Evolutionary conservation across 23 tunicate genomes (phyloP).

Genomic region (Oikopleura dioica): DNA sequence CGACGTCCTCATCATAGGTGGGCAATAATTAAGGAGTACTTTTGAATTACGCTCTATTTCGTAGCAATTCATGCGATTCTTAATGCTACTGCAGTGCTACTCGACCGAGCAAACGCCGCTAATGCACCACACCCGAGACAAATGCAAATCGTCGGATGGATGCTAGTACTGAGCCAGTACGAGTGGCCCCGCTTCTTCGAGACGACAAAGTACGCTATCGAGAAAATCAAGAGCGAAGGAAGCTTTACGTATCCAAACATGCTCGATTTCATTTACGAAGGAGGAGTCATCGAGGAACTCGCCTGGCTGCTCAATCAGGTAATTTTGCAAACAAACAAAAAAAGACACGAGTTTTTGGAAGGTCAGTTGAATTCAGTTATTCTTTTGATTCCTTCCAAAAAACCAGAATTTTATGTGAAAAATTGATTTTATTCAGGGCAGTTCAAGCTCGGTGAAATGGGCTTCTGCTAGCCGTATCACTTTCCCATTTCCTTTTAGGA

Average conservation of each 20-base stretch:
- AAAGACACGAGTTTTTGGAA: too few species aligned
- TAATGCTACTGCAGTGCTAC: too few species aligned
- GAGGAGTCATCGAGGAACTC: background rate
- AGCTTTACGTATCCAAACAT: background rate
- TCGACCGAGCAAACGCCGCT: too few species aligned
- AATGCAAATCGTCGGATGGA: conserved; percentile 3
- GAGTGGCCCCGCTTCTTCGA: background rate
- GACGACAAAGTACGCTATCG: background rate
- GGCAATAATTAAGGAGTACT: too few species aligned
- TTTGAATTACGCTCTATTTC: too few species aligned
- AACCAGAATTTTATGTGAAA: background rate
- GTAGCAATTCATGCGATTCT: too few species aligned
- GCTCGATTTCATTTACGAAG: background rate
- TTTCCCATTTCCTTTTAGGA: background rate
- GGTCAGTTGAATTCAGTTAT: too few species aligned
- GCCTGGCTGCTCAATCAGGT: conserved; percentile 10
- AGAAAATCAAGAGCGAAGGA: background rate
- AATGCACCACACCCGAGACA: too few species aligned
- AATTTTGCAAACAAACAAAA: too few species aligned
- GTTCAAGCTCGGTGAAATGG: background rate
- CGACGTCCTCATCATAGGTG: too few species aligned
- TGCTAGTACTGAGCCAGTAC: background rate
- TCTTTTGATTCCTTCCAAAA: too few species aligned
- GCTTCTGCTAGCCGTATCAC: background rate
- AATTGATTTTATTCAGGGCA: background rate